A percentile compares a stretch with the other conserved stretches of the same genome.
Conservation (phyloP, 2,113 vertebrate species). For the Myiagra hebetior region DNA sequence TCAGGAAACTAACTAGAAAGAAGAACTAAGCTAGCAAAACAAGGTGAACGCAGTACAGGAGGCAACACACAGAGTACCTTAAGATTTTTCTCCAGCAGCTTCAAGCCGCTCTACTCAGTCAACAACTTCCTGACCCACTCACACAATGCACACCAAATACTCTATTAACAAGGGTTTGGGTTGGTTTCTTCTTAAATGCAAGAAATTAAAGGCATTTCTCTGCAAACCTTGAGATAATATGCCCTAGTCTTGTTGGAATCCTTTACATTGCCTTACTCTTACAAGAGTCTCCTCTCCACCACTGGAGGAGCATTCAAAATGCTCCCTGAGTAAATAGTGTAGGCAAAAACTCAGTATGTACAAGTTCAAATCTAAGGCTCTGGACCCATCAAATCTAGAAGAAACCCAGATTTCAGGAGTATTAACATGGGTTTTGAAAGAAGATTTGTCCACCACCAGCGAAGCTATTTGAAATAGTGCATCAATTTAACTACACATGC, state of each 20-base stretch:
- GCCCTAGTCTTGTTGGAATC: background rate
- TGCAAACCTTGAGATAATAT: background rate
- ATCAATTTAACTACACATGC: background rate
- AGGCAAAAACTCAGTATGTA: background rate
- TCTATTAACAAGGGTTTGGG: background rate
- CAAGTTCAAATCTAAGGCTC: background rate
- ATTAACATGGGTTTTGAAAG: background rate
- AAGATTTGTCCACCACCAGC: background rate
- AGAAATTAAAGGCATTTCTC: background rate
- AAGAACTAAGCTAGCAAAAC: background rate
- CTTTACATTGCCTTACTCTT: background rate
- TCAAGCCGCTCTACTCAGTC: background rate
- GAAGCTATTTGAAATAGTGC: background rate
- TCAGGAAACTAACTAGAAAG: background rate
- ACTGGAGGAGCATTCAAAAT: background rate
- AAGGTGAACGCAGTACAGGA: background rate
- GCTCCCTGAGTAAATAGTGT: background rate
- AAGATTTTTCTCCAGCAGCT: background rate
- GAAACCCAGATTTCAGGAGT: background rate
- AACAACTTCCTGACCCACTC: background rate
- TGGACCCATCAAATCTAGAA: background rate
- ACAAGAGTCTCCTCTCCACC: background rate
- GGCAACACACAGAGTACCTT: background rate
- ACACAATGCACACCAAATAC: accelerated
- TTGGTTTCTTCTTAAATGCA: background rate